These are phyloP conservation scores for Myotis daubentonii DNA, from an alignment of 2,797 vertebrate genomes.

Conservation along the genomic window DNA sequence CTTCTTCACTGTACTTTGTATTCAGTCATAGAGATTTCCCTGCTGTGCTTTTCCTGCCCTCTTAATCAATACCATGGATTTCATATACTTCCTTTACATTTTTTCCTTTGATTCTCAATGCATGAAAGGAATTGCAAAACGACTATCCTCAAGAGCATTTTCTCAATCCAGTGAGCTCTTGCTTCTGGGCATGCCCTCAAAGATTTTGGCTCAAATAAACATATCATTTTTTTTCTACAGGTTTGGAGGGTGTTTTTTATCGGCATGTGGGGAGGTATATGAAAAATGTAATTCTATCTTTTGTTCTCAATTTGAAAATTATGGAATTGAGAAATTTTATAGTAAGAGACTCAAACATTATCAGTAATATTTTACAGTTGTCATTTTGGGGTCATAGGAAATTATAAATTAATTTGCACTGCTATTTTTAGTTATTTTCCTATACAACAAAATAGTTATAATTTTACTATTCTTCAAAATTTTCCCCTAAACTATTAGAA, in stretches of 20 bases:
- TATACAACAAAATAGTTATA: background rate
- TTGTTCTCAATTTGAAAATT: background rate
- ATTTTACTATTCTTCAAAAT: background rate
- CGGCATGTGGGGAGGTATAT: background rate
- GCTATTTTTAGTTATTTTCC: background rate
- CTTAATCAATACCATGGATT: background rate
- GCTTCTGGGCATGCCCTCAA: background rate
- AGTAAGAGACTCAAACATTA: background rate
- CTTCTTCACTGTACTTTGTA: background rate
- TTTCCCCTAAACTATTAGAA: background rate
- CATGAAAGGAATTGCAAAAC: background rate
- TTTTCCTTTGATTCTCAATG: background rate
- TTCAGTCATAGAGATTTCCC: background rate
- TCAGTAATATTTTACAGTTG: background rate
- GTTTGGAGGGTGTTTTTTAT: background rate
- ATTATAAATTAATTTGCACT: background rate
- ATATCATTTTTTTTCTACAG: background rate
- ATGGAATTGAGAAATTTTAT: background rate
- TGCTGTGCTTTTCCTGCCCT: background rate
- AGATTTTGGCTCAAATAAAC: background rate
- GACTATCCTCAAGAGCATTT: too few species aligned
- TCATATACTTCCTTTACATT: background rate
- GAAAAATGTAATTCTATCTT: background rate
- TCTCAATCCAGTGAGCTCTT: background rate
- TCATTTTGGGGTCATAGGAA: background rate